Base-by-base conservation (phyloP, 2,888 invertebrate genomes). In the Drosophila imparisetae region DNA sequence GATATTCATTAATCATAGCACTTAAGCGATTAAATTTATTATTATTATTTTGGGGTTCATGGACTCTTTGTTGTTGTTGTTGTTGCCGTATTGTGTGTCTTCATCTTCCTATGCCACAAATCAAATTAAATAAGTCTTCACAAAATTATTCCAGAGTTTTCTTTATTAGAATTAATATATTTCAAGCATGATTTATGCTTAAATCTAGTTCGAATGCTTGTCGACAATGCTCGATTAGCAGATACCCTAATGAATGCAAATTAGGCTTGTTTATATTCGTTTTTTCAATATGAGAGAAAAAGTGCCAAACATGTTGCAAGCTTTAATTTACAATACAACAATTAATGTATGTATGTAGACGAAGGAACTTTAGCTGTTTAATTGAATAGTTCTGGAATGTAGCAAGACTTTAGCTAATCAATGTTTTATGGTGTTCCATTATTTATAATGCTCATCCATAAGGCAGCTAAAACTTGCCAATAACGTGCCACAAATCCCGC, bases 391-490 rank as follows among this genome's bases (percentile, higher is more conserved):
- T 45, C 1, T 24, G 2, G 1, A 15, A 15, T 1, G 15, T 4
- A 13, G 1, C 1, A 13, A 24, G 21, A 49, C 18, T 1, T 27
- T 7, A 18, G 6, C 10, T 11, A 5, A 49, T 27, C 27, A 49
- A 27, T 49, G 18, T 18, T 42, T 40, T 6, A 30, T 48, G 24
- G 24, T 50, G 61, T 54, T 65, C 15, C 32, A 77, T 73, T 72
- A 83, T 75, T 81, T 70, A 78, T 59, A 27, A 59, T 63, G 45
- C 21, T 53, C 42, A 70, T 18, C 32, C 61, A 54, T 21, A 2
- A 2, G 36, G 4, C 49, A 55, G 13, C n/a, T 29, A 27, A 27
- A 34, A 15, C 58, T 45, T 42, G 57, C 34, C 53, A 32, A 38
- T 27, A 27, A 24, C 54, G 27, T 54, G 38, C 68, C 66, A 54